Conservation (phyloP, 2,113 vertebrate species). For the Panurus biarmicus region DNA sequence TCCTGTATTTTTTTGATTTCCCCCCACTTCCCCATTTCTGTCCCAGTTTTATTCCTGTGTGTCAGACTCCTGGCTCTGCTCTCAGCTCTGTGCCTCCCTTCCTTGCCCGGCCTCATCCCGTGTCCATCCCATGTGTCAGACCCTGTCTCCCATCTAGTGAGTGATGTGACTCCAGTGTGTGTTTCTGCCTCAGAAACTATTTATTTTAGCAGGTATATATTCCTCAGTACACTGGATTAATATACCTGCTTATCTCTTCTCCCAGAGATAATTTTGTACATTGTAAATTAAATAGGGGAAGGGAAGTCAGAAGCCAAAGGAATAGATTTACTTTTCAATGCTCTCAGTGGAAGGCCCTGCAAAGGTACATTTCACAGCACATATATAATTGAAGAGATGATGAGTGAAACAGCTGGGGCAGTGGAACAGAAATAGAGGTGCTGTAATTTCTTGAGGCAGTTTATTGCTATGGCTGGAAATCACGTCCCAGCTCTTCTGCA, state of each 20-base stretch:
- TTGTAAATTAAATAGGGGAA: background rate
- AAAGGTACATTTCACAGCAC: background rate
- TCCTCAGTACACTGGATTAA: background rate
- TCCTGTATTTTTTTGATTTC: rapidly evolving
- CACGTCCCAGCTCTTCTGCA: background rate
- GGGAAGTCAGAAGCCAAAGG: background rate
- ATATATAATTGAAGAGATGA: background rate
- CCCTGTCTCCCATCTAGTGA: background rate
- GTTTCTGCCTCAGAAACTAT: background rate
- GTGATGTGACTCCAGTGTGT: background rate
- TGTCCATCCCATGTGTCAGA: background rate
- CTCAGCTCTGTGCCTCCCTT: background rate
- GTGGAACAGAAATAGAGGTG: background rate
- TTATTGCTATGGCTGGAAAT: background rate
- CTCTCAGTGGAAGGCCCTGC: constrained; percentile 1
- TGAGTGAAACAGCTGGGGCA: background rate
- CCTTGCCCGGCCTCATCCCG: background rate
- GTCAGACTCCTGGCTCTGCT: background rate
- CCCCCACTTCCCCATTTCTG: rapidly evolving
- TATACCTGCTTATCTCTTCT: constrained; percentile 5
- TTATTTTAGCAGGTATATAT: background rate
- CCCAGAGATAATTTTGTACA: background rate
- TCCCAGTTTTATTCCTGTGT: background rate
- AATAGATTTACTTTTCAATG: background rate
- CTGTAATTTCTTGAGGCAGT: background rate